phyloP scores from a whole-genome alignment of 2,113 vertebrate species.

The Xenotilapia leptura region DNA sequence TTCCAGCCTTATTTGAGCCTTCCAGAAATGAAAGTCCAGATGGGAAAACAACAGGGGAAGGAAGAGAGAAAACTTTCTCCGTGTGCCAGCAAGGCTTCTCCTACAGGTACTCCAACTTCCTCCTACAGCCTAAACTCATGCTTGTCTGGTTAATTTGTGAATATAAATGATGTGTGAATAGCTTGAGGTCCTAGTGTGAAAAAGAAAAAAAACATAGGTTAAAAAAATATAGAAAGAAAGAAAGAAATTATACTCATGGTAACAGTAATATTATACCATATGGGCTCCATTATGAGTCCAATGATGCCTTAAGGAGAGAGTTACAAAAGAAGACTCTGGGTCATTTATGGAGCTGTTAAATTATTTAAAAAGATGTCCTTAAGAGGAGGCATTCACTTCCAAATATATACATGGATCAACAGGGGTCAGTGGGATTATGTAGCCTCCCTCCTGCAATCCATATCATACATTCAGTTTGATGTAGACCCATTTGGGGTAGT shows the following conservation, averaged over 20 bases:
- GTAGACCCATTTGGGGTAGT: background rate
- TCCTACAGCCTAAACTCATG: background rate
- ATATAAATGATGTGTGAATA: background rate
- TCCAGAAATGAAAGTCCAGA: background rate
- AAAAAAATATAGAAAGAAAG: background rate
- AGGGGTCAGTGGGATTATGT: conserved; percentile 13
- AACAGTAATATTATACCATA: background rate
- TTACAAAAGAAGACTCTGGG: background rate
- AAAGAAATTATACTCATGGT: background rate
- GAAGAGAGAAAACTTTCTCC: background rate
- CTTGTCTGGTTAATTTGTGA: background rate
- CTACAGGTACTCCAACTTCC: background rate
- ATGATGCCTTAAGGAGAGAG: background rate
- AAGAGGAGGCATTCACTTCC: background rate
- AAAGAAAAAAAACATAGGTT: background rate
- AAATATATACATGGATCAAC: background rate
- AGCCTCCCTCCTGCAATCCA: conserved; percentile 3
- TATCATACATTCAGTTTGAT: background rate
- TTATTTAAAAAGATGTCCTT: background rate
- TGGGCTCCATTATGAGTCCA: background rate
- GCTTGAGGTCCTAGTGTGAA: background rate
- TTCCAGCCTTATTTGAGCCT: background rate
- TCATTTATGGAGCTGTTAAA: background rate
- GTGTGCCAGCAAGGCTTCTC: background rate
- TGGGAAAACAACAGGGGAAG: background rate